A percentile compares a stretch with the other conserved stretches of the same genome.
Evolutionary conservation across 1,140 invertebrate genomes (phyloP).

Genomic region (Monochamus saltuarius): DNA sequence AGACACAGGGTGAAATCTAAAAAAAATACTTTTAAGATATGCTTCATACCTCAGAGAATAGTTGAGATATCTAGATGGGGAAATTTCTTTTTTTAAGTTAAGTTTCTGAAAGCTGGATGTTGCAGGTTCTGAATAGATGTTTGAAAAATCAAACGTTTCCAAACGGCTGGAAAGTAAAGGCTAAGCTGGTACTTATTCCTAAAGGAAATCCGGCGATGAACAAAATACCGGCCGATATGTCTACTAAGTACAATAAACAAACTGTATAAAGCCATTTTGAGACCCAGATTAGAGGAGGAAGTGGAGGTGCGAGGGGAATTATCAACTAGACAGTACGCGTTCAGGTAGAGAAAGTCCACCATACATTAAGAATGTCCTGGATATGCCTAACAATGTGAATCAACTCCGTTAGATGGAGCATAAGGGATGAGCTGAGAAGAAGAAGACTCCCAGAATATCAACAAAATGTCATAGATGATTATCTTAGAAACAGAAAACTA

Average conservation of each 20-base stretch:
- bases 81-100: no score
- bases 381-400: conserved; percentile 18
- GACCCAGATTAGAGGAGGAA: conserved; percentile 12
- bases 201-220: conserved; percentile 3
- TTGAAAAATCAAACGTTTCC: conserved; percentile 6
- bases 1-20: no score
- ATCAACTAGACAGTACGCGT: conserved; percentile 17
- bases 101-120: no score
- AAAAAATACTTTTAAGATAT: no score
- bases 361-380: conserved; percentile 6
- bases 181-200: conserved; percentile 11
- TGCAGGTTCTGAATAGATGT: not conserved
- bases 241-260: conserved; percentile 16
- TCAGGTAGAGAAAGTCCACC: conserved; percentile 17
- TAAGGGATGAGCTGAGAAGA: conserved; percentile 13
- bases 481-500: conserved; percentile 43
- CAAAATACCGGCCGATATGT: conserved; percentile 25
- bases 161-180: conserved; percentile 11
- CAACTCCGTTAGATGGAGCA: conserved; percentile 50
- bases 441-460: conserved; percentile 35
- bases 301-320: conserved; percentile 10
- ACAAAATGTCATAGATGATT: conserved; percentile 39
- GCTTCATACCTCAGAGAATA: no score
- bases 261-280: conserved; percentile 14
- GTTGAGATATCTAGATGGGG: no score